phyloP scores from a whole-genome alignment of 2,888 invertebrate genomes.

The Eupithecia centaureata region DNA sequence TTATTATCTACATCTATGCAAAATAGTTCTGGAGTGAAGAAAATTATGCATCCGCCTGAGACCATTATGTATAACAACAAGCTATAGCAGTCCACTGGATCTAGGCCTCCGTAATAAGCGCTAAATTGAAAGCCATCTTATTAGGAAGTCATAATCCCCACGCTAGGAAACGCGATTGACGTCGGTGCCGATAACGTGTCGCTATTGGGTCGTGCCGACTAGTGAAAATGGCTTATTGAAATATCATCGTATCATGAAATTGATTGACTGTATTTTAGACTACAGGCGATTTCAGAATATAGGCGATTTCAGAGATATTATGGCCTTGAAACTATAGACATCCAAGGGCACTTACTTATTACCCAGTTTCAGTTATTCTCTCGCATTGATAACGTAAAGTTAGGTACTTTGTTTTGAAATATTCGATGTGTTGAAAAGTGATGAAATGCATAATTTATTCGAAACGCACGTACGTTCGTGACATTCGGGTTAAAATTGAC shows the following conservation, averaged over 20 bases:
- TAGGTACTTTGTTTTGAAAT: slow-evolving; percentile 3
- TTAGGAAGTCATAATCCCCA: not conserved
- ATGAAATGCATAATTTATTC: not conserved
- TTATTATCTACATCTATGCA: too few species aligned
- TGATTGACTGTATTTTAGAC: not conserved
- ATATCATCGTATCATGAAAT: not conserved
- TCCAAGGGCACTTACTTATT: slow-evolving; percentile 2
- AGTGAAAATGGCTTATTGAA: not conserved
- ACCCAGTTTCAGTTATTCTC: not conserved
- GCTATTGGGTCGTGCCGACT: not conserved
- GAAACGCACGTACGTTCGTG: slow-evolving; percentile 16
- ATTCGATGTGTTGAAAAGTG: not conserved
- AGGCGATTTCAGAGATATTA: not conserved
- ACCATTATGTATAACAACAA: too few species aligned
- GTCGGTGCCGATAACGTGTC: not conserved
- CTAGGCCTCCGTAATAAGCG: not conserved
- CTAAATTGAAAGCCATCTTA: not conserved
- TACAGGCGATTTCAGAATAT: too few species aligned
- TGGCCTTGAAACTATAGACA: not conserved
- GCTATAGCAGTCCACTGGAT: not conserved
- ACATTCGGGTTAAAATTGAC: not conserved
- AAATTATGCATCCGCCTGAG: too few species aligned
- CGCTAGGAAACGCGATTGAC: not conserved
- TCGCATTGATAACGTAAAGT: not conserved
- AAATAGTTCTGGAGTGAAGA: too few species aligned